Conservation (phyloP, 2,797 vertebrate species). For the Hipposideros larvatus region DNA sequence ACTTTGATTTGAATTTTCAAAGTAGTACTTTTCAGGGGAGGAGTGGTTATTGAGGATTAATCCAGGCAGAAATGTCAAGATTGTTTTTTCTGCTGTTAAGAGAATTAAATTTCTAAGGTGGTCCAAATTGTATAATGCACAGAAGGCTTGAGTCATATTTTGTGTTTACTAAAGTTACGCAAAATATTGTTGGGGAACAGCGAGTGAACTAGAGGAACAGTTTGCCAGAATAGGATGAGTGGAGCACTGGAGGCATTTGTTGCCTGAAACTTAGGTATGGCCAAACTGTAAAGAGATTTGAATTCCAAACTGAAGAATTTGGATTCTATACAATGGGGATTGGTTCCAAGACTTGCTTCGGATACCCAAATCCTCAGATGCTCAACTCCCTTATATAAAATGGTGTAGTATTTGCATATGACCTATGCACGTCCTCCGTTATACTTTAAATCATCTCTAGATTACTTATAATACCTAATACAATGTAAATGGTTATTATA, state of each 20-base stretch:
- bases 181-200: slow-evolving; percentile 2
- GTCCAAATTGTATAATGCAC: neutral
- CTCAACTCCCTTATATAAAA: neutral
- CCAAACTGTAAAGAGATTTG: slow-evolving; percentile 20
- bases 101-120: neutral
- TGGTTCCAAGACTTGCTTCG: neutral
- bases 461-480: neutral
- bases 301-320: slow-evolving; percentile 8
- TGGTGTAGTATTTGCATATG: neutral
- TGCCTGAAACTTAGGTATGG: neutral
- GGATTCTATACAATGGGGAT: neutral
- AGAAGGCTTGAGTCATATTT: slow-evolving; percentile 40
- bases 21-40: neutral
- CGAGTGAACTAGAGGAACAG: neutral
- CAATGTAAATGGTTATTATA: neutral
- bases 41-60: neutral
- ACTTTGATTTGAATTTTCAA: slow-evolving; percentile 41
- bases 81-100: slow-evolving; percentile 5
- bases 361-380: neutral
- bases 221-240: neutral
- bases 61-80: slow-evolving; percentile 22
- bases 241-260: neutral
- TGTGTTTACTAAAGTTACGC: neutral
- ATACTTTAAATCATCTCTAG: neutral
- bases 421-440: neutral